phyloP scores from a whole-genome alignment of 2,888 invertebrate genomes.

The Pollenia angustigena region DNA sequence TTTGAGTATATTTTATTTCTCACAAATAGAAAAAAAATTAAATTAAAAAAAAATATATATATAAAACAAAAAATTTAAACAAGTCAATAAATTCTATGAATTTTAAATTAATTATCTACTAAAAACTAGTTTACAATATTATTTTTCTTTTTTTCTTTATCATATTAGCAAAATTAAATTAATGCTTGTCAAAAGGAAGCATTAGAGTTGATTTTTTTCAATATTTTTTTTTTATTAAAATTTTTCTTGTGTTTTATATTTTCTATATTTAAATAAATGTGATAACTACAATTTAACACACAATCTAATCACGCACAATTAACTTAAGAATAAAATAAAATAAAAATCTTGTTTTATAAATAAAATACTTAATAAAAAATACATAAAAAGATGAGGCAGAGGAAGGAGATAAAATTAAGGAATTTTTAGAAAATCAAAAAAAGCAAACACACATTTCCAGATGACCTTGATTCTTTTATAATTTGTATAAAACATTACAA shows the following conservation, averaged over 20 bases:
- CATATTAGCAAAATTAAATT: conserved; percentile 62
- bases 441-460: no score
- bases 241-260: conserved; percentile 18
- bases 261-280: conserved; percentile 56
- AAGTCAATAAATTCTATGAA: conserved; percentile 70
- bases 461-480: no score
- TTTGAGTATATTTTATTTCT: conserved; percentile 63
- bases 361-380: conserved; percentile 4
- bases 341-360: conserved; percentile 37
- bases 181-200: conserved; percentile 73
- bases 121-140: conserved; percentile 69
- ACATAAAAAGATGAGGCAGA: neutral
- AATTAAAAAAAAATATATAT: conserved; percentile 10
- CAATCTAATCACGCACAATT: conserved; percentile 71
- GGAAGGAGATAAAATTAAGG: conserved; percentile 1
- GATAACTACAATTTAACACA: conserved; percentile 73
- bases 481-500: no score
- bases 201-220: conserved; percentile 62
- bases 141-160: conserved; percentile 31
- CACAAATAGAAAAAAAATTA: conserved; percentile 42
- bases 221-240: neutral
- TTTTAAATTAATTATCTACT: conserved; percentile 66
- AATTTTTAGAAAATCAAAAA: neutral
- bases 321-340: conserved; percentile 53
- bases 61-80: conserved; percentile 27